phyloP scores from a whole-genome alignment of 2,113 vertebrate species.

The Pelobates fuscus region DNA sequence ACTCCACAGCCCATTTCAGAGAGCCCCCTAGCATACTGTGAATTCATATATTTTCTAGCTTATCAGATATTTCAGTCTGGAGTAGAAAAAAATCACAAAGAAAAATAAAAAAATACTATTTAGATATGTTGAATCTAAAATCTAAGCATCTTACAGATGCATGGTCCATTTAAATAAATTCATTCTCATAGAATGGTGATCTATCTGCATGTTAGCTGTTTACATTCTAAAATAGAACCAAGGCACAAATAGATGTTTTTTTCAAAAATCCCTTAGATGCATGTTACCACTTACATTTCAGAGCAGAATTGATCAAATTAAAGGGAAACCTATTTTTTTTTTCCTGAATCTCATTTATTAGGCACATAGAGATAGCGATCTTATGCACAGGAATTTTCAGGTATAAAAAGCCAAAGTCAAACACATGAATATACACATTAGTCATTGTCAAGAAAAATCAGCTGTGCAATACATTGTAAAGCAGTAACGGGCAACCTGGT shows the following conservation, averaged over 20 bases:
- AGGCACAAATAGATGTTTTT: too few species aligned
- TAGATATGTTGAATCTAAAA: not conserved
- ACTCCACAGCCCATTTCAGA: slow-evolving; percentile 36
- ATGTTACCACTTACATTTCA: not conserved
- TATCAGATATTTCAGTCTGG: slow-evolving; percentile 36
- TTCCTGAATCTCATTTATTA: not conserved
- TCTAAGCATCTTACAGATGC: not conserved
- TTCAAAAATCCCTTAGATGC: too few species aligned
- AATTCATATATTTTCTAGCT: slow-evolving; percentile 41
- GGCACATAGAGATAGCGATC: not conserved
- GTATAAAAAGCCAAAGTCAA: not conserved
- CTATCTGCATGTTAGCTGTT: not conserved
- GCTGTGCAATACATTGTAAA: not conserved
- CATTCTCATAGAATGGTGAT: not conserved
- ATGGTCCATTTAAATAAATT: not conserved
- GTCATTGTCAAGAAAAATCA: slow-evolving; percentile 1
- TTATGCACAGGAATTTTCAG: not conserved
- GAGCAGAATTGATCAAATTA: not conserved
- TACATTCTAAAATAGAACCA: too few species aligned
- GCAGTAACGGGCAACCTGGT: not conserved
- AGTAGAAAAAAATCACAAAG: slow-evolving; percentile 26
- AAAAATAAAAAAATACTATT: slow-evolving; percentile 21
- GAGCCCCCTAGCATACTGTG: slow-evolving; percentile 35
- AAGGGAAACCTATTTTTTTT: not conserved
- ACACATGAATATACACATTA: not conserved